Evolutionary conservation across 2,797 vertebrate genomes (phyloP), one percentile per base, ranked within the genome.

Genomic region (Sylvilagus floridanus): DNA sequence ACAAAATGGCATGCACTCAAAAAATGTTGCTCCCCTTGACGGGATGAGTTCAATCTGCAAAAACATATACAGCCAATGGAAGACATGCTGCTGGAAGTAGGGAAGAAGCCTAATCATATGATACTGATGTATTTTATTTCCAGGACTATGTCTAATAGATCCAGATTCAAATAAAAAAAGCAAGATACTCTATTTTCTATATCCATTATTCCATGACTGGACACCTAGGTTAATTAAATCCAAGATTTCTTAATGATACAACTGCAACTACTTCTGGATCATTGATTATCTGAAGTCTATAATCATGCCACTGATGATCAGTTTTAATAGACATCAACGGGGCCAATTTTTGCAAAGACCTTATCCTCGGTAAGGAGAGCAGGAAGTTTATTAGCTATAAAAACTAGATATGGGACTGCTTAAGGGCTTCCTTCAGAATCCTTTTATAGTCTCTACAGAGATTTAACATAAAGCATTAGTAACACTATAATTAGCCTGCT

Each of bases 51-150:
- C 24, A 84, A 73, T 66, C 52, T 66, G 62, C 35, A 81, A 26
- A 84, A 71, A 66, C 4, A 8, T 52, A 71, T 10, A 77, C 2
- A 57, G 42, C 2, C 52, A 50, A 65, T 30, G 35, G 7, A 90
- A 71, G 19, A 76, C 32, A 52, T 72, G 26, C 5, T 83, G n/a
- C 65, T 82, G 22, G 32, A 72, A 35, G 26, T 1, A 82, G 52
- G 57, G 47, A 93, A 93, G 88, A 32, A 88, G 62, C 62, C 68
- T 50, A 91, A 81, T 26, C 54, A 62, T 82, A 82, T 13, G 12
- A 30, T 68, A 7, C 65, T 32, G 65, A 13, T 68, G 30, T 68
- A 68, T 93, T 83, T 87, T 95, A 82, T 84, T 96, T 90, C 47
- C 84, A 87, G n/a, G 17, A 88, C 16, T 24, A 86, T 42, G n/a